Evolutionary conservation across 2,113 vertebrate species (phyloP).

Genomic region (Cyanoderma ruficeps): DNA sequence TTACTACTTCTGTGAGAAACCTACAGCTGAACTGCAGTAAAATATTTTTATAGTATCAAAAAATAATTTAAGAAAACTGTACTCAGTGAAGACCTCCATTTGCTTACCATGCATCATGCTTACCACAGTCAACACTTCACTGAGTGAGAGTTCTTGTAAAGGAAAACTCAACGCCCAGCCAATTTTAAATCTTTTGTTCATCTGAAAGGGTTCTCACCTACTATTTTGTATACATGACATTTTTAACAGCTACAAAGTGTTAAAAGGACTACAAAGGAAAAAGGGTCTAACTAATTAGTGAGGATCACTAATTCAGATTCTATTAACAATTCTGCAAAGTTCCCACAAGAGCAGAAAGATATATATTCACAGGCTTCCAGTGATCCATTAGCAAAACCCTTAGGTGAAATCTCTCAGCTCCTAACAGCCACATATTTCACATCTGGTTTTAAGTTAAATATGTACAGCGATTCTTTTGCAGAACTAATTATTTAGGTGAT

Average conservation of each 20-base stretch:
- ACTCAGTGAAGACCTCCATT: background rate
- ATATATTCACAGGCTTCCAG: background rate
- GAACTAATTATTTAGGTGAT: background rate
- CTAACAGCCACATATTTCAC: background rate
- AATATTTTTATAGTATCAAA: background rate
- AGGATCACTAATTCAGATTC: conserved; percentile 3
- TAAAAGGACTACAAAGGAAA: background rate
- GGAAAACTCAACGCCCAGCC: background rate
- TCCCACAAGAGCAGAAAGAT: background rate
- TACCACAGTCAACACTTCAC: background rate
- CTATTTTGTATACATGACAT: background rate
- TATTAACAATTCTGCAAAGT: conserved; percentile 29
- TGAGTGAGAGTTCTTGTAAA: background rate
- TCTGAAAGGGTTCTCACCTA: background rate
- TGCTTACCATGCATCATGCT: background rate
- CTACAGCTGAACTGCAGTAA: background rate
- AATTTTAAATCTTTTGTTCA: background rate
- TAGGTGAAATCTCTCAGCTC: conserved; percentile 1
- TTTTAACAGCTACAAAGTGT: conserved; percentile 12
- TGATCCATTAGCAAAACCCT: conserved; percentile 11
- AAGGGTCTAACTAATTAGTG: background rate
- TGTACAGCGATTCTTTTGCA: background rate
- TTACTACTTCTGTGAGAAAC: background rate
- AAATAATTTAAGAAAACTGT: background rate
- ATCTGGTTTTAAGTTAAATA: background rate